Percentiles rank a stretch among this genome's conserved stretches.
Evolutionary conservation across 1,140 invertebrate species (phyloP).

Genomic region (Varroa destructor): DNA sequence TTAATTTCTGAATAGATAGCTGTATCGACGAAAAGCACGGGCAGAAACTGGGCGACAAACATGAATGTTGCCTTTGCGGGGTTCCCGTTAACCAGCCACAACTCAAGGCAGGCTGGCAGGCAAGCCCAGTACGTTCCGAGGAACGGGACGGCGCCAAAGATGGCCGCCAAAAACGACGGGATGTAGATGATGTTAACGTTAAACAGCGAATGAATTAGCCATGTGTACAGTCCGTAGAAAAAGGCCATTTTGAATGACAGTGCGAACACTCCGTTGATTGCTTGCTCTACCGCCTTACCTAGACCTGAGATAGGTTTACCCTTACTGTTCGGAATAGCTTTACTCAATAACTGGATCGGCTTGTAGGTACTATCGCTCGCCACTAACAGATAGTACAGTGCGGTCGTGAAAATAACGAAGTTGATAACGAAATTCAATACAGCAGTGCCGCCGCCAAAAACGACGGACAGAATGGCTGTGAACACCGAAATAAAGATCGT

Average conservation of each 20-base stretch:
- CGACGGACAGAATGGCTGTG: slow-evolving; percentile 66
- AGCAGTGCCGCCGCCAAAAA: slow-evolving; percentile 81
- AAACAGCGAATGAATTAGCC: slow-evolving; percentile 90
- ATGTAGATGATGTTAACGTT: slow-evolving; percentile 77
- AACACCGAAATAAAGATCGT: slow-evolving; percentile 72
- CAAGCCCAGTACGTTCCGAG: slow-evolving; percentile 84
- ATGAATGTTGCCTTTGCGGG: slow-evolving; percentile 58
- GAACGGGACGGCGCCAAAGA: slow-evolving; percentile 85
- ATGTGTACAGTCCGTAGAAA: slow-evolving; percentile 95
- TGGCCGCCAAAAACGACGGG: slow-evolving; percentile 76
- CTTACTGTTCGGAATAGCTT: slow-evolving; percentile 49
- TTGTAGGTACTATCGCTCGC: slow-evolving; percentile 77
- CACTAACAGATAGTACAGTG: slow-evolving; percentile 82
- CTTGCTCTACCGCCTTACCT: slow-evolving; percentile 57
- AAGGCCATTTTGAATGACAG: slow-evolving; percentile 90
- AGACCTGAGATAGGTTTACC: slow-evolving; percentile 40
- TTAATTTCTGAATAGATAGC: slow-evolving; percentile 94
- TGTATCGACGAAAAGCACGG: slow-evolving; percentile 75
- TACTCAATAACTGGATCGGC: slow-evolving; percentile 67
- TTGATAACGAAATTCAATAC: slow-evolving; percentile 83
- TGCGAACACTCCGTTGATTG: slow-evolving; percentile 66
- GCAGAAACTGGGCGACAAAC: slow-evolving; percentile 67
- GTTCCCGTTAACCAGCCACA: slow-evolving; percentile 76
- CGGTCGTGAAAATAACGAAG: slow-evolving; percentile 86
- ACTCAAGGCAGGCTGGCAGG: slow-evolving; percentile 77